phyloP scores from a whole-genome alignment of 2,888 invertebrate genomes.

The Xylocampa areola region DNA sequence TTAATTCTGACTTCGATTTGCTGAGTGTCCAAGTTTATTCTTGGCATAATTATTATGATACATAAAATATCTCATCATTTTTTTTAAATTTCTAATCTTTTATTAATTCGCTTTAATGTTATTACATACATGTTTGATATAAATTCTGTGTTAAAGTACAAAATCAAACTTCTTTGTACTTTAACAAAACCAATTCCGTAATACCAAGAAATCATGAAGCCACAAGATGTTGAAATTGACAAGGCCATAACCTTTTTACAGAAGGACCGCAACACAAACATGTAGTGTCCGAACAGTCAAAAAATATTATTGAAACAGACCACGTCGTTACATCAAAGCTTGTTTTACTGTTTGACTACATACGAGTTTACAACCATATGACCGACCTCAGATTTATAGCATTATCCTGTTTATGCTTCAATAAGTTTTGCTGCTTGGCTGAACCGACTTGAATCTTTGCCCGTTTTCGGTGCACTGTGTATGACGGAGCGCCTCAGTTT shows the following conservation, averaged over 20 bases:
- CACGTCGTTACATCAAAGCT: constrained; percentile 64
- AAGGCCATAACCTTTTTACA: constrained; percentile 11
- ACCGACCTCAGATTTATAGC: constrained; percentile 73
- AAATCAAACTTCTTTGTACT: no score
- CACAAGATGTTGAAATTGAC: constrained; percentile 15
- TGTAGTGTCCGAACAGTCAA: constrained; percentile 36
- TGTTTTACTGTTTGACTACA: constrained; percentile 63
- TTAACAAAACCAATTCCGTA: not conserved
- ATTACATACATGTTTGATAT: no score
- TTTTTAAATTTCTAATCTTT: no score
- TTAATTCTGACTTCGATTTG: constrained; percentile 15
- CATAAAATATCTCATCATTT: constrained; percentile 5
- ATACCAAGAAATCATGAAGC: constrained; percentile 17
- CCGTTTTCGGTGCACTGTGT: constrained; percentile 62
- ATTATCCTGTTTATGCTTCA: constrained; percentile 77
- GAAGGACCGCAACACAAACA: constrained; percentile 50
- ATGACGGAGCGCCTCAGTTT: constrained; percentile 63
- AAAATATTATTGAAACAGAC: constrained; percentile 54
- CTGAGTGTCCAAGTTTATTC: constrained; percentile 8
- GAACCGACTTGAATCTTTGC: constrained; percentile 73
- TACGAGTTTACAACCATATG: constrained; percentile 63
- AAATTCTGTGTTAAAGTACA: no score
- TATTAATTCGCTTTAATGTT: constrained; percentile 8
- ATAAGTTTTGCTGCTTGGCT: constrained; percentile 75
- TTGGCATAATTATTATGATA: not conserved